A percentile compares a stretch with the other conserved stretches of the same genome.
Evolutionary conservation across 2,888 invertebrate genomes (phyloP).

Genomic region (Dynastes tityus): DNA sequence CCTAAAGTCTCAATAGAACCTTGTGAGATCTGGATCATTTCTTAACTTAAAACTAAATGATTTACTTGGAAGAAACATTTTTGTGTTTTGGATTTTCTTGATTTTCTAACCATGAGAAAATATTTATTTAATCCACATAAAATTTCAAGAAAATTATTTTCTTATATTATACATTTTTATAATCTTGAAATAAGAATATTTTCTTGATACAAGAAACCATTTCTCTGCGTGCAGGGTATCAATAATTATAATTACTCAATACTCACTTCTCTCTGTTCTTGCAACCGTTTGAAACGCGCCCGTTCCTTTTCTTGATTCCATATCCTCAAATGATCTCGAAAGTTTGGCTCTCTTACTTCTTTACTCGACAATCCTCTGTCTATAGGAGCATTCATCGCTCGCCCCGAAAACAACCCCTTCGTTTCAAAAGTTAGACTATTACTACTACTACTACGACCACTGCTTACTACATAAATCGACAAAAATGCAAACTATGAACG

Average conservation of each 20-base stretch:
- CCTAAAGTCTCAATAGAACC: too few relatives aligned
- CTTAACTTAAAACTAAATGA: too few relatives aligned
- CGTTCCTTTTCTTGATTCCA: slow-evolving; percentile 65
- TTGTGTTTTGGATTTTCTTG: too few relatives aligned
- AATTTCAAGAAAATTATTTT: too few relatives aligned
- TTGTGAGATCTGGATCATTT: too few relatives aligned
- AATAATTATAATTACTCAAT: not conserved
- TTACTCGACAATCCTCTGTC: not conserved
- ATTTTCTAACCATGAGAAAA: too few relatives aligned
- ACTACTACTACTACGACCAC: not conserved
- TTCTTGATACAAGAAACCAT: too few relatives aligned
- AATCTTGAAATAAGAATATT: too few relatives aligned
- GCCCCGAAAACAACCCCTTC: slow-evolving; percentile 10
- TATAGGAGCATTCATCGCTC: slow-evolving; percentile 19
- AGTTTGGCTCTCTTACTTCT: slow-evolving; percentile 46
- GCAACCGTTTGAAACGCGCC: slow-evolving; percentile 60
- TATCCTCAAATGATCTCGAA: slow-evolving; percentile 62
- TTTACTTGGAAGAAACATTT: too few relatives aligned
- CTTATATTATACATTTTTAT: too few relatives aligned
- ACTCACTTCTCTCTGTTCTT: slow-evolving; percentile 66
- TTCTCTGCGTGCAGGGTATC: too few relatives aligned
- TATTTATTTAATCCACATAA: too few relatives aligned
- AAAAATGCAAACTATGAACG: slow-evolving; percentile 25
- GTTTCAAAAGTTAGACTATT: not conserved
- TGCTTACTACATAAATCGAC: not conserved